Percentiles rank a stretch among this genome's conserved stretches.
Conservation (phyloP, 2,888 invertebrate species). For the Seira musarum region DNA sequence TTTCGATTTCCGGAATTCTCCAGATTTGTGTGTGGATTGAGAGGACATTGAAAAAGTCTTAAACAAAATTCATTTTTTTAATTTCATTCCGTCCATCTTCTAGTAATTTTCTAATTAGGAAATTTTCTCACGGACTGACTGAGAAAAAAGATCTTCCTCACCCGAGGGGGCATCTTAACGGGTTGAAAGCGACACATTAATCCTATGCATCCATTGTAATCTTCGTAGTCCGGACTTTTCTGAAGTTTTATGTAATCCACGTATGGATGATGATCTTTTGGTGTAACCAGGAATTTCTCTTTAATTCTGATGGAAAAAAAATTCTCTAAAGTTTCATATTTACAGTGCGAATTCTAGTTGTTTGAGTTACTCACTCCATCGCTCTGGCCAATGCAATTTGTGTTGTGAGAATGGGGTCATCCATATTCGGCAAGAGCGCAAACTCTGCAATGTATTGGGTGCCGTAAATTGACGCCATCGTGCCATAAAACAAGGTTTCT, state of each 20-base stretch:
- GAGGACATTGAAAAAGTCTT: conserved; percentile 42
- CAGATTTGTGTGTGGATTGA: conserved; percentile 46
- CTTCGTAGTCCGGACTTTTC: conserved; percentile 19
- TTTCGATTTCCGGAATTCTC: conserved; percentile 40
- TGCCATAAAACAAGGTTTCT: conserved; percentile 39
- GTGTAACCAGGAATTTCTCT: neutral
- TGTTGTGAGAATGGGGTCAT: conserved; percentile 29
- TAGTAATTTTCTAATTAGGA: no score
- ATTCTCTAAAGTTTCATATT: conserved; percentile 28
- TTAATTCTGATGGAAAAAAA: neutral
- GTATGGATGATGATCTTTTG: neutral
- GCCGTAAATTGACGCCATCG: conserved; percentile 27
- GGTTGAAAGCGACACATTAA: conserved; percentile 40
- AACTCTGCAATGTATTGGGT: conserved; percentile 39
- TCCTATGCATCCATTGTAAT: conserved; percentile 26
- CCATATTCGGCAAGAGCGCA: conserved; percentile 41
- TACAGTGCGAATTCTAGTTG: neutral
- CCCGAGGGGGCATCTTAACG: conserved; percentile 31
- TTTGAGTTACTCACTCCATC: conserved; percentile 10
- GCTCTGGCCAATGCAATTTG: conserved; percentile 24
- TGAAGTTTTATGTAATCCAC: conserved; percentile 37
- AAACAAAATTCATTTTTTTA: neutral
- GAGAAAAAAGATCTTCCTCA: conserved; percentile 47
- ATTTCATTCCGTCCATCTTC: neutral
- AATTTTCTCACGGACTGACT: conserved; percentile 24